Base-by-base conservation (phyloP, 1,140 invertebrate genomes). In the Ostrea denselamellosa region DNA sequence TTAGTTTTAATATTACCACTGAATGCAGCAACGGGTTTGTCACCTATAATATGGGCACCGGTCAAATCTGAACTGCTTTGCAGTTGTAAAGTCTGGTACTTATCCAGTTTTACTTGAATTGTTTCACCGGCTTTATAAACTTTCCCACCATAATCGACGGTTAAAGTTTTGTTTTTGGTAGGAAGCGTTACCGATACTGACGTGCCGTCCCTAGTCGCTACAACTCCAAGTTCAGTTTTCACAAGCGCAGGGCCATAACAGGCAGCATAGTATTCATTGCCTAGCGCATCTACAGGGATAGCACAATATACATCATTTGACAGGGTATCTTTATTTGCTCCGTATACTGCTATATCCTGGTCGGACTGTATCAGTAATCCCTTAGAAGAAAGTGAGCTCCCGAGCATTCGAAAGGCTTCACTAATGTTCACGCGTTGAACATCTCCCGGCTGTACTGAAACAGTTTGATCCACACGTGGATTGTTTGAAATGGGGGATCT, bases 181-280 rank as follows among this genome's bases (percentile, higher is more conserved):
- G 53, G 51, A n/a, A 90, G 68, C 62, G 53, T 89, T 14, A 92
- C 86, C 10, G n/a, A 65, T 2, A 92, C 89, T 0, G 53, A 51
- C 10, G 90, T 91, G 0, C 81, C 82, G 62, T 90, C 88, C 7
- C 87, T 14, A 0, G 85, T 87, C 58, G 88, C 89, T 1, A 89
- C 88, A 52, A 92, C 51, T 58, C 89, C 56, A 54, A 91, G 77
- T 86, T 90, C 86, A 9, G 84, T 34, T 19, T 90, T 19, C 8
- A 71, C 44, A 28, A 81, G 56, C 5, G 88, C 82, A 9, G 90
- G 90, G n/a, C 83, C 62, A 71, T 92, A 93, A 2, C 89, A 88
- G 12, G 93, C 86, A 12, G 92, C 86, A 87, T 92, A 93, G 86
- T 94, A 93, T 28, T 92, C 90, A 51, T 7, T 25, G 4, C 90